Conservation (phyloP, 2,797 vertebrate genomes). For the Cygnus olor region DNA sequence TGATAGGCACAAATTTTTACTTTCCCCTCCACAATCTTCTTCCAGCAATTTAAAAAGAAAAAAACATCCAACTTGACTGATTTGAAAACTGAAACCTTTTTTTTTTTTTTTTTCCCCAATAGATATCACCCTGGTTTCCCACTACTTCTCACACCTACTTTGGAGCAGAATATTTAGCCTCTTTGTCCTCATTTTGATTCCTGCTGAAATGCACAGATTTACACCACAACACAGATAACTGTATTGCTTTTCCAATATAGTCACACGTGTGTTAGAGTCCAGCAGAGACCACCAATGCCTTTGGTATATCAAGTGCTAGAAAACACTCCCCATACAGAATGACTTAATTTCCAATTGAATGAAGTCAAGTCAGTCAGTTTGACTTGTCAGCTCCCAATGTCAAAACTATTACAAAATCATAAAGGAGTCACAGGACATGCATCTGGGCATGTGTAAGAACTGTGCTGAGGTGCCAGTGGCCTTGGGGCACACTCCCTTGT, state of each 20-base stretch:
- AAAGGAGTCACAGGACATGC: background rate
- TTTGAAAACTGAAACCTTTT: background rate
- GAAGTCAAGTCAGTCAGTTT: background rate
- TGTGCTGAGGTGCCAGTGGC: background rate
- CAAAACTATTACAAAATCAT: background rate
- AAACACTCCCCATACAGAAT: background rate
- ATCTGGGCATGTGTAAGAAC: background rate
- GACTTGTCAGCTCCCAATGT: background rate
- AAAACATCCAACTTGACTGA: background rate
- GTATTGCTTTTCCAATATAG: accelerated
- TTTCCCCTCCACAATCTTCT: background rate
- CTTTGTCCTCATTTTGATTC: background rate
- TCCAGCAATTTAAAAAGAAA: background rate
- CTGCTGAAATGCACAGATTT: background rate
- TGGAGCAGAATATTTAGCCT: background rate
- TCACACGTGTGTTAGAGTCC: background rate
- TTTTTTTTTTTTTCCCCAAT: too few relatives aligned
- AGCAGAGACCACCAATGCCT: background rate
- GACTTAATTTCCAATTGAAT: background rate
- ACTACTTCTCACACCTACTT: background rate
- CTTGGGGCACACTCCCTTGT: too few relatives aligned
- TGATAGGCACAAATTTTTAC: accelerated
- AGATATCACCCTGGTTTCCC: background rate
- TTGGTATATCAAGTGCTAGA: background rate
- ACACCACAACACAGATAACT: background rate